Base-by-base conservation (phyloP, 2,888 invertebrate genomes). In the Agrotis ipsilon region DNA sequence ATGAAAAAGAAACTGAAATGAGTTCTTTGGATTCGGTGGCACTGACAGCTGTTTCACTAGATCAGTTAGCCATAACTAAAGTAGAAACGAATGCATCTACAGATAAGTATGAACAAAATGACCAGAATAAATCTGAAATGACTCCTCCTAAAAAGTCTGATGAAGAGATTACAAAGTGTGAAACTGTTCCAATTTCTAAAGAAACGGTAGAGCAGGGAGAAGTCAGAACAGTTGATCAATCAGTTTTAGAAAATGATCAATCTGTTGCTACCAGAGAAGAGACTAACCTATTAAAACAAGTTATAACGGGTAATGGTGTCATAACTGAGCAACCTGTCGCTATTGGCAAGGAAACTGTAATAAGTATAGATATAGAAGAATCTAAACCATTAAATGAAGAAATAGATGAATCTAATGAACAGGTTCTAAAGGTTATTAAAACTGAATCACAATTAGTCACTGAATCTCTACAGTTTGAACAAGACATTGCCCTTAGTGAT, bases 181-280 rank as follows among this genome's bases (percentile, higher is more conserved):
- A n/a, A 43, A 21, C 27, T 54, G 13, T 14, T 21, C 32, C 13
- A 9, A 11, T 18, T 14, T 0, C 13, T 13, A 21, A 46, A 18
- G 2, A 73, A 57, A 49, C 9, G 3, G 19, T 24, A 18, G 16
- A 52, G 5, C 7, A 11, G 11, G 32, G 52, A 24, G 13, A 32
- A 19, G 16, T 5, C 0, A 16, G 19, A 7, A 18, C 2, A 24
- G 11, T 19, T 39, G 21, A 43, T 43, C 13, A 21, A 27, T 0
- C 48, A 14, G 21, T 51, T 66, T 51, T 16, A 45, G 58, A 70
- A 54, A 67, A n/a, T 14, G n/a, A 14, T 51, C 21, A 32, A 19
- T 19, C 14, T 46, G 5, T 49, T 46, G 13, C n/a, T 27, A 19
- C 1, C 13, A 18, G 7, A 27, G 48, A 64, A 32, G 55, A 45